A percentile compares a stretch with the other conserved stretches of the same genome.
These are phyloP conservation scores for Stegostoma tigrinum DNA, from an alignment of 2,113 vertebrate species.

Conservation along the genomic window DNA sequence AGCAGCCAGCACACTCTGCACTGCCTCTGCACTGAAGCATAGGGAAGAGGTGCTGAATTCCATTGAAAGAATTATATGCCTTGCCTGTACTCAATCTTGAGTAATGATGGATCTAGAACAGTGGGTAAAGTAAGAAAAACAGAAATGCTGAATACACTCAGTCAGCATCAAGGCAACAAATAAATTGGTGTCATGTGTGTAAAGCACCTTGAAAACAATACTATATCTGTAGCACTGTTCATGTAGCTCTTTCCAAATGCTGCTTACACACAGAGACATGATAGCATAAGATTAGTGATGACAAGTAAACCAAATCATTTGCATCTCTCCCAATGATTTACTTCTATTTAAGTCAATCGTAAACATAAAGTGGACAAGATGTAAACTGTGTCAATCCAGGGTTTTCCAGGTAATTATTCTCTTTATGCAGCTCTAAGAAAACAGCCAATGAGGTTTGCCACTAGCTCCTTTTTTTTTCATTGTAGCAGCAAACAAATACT, in stretches of 20 bases:
- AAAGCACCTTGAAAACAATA: background rate
- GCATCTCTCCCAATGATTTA: too few species aligned
- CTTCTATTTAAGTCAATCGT: too few species aligned
- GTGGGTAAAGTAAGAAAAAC: background rate
- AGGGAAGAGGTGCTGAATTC: background rate
- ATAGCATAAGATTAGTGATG: too few species aligned
- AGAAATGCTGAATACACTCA: background rate
- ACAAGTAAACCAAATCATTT: too few species aligned
- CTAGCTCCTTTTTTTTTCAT: too few species aligned
- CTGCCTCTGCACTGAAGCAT: background rate
- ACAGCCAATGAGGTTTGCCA: too few species aligned
- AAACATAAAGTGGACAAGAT: too few species aligned
- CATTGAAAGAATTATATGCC: background rate
- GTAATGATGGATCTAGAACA: background rate
- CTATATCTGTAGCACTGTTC: background rate
- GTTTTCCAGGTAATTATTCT: too few species aligned
- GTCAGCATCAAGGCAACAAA: background rate
- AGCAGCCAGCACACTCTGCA: background rate
- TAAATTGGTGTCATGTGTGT: background rate
- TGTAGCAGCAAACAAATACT: too few species aligned
- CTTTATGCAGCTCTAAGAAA: too few species aligned
- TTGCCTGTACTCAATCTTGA: background rate
- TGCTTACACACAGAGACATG: too few species aligned
- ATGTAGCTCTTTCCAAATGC: background rate
- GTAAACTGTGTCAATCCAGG: too few species aligned